Evolutionary conservation across 2,888 invertebrate species (phyloP), one percentile per base, ranked within the genome.

Genomic region (Rhodophaea formosa): DNA sequence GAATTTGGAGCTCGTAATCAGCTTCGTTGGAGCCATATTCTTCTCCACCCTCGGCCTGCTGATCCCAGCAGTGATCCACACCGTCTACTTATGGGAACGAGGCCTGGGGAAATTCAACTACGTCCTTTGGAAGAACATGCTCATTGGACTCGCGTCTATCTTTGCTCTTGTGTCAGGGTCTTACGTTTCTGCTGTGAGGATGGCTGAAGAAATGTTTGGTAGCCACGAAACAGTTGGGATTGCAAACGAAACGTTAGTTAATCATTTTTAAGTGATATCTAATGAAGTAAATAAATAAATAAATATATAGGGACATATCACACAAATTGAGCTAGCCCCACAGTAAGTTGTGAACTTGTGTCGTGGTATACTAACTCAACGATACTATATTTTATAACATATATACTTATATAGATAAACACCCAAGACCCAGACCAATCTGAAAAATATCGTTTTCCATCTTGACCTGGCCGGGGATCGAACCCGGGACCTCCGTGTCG

Each of bases 1-100:
- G 0, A 94, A 97, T 72, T 86, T 98, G 63, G 97, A 96, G 60
- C 93, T 97, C 1, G 96, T 98, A 65, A 98, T 98, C 72, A 95
- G 97, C 51, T 90, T 98, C 57, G 96, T 97, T 0, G 98, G 98
- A 14, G 95, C 98, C 1, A 92, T 94, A 12, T 94, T 94, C 74
- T 94, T 95, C 73, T 95, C 95, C 0, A 93, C 94, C 5, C 91
- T 95, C 53, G 97, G 98, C 0, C 92, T 96, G 16, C 86, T 95
- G 53, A 92, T 95, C 30, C 96, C 96, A 12, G 95, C 96, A 0
- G 80, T 95, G 0, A 92, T 96, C 0, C 95, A 97, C 68, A 95
- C 93, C 0, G 92, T 96, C 0, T 93, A 94, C 64, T 88, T 92
- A 58, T 95, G 95, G 94, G 94, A 95, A 8, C 85, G 91, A 12